Percentiles rank a stretch among this genome's conserved stretches.
Conservation (phyloP, 2,797 vertebrate genomes). For the Pseudopleuronectes americanus region DNA sequence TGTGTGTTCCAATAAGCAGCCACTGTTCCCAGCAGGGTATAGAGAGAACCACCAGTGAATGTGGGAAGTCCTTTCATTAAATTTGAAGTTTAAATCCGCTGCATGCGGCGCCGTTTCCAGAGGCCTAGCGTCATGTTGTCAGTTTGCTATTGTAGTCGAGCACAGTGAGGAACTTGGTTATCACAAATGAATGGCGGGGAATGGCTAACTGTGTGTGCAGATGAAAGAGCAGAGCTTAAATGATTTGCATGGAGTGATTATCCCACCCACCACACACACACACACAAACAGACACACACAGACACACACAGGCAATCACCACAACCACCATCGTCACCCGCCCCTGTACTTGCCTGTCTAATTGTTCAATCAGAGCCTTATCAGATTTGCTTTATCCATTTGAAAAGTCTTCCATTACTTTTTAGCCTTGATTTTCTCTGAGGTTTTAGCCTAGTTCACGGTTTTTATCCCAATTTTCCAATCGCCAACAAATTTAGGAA, state of each 20-base stretch:
- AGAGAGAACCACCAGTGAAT: slow-evolving; percentile 56
- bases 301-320: background rate
- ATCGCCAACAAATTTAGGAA: too few species aligned
- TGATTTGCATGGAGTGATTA: slow-evolving; percentile 72
- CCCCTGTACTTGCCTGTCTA: background rate
- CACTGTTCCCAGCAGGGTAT: slow-evolving; percentile 56
- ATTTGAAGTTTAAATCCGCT: slow-evolving; percentile 72
- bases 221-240: slow-evolving; percentile 72
- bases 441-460: background rate
- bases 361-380: slow-evolving; percentile 15
- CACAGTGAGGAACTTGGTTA: slow-evolving; percentile 64
- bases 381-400: slow-evolving; percentile 2
- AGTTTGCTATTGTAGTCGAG: slow-evolving; percentile 64
- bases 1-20: slow-evolving; percentile 50
- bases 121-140: slow-evolving; percentile 61
- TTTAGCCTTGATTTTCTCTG: background rate
- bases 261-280: slow-evolving; percentile 22
- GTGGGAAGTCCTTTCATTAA: slow-evolving; percentile 68
- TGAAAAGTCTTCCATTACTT: background rate
- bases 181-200: slow-evolving; percentile 69
- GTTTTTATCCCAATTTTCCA: too few species aligned
- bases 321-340: slow-evolving; percentile 7
- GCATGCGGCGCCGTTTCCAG: slow-evolving; percentile 50
- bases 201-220: slow-evolving; percentile 69
- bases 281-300: slow-evolving; percentile 7